Percentiles rank a stretch among this genome's conserved stretches.
Conservation (phyloP, 1,140 invertebrate genomes). For the Drosophila ohnishii region DNA sequence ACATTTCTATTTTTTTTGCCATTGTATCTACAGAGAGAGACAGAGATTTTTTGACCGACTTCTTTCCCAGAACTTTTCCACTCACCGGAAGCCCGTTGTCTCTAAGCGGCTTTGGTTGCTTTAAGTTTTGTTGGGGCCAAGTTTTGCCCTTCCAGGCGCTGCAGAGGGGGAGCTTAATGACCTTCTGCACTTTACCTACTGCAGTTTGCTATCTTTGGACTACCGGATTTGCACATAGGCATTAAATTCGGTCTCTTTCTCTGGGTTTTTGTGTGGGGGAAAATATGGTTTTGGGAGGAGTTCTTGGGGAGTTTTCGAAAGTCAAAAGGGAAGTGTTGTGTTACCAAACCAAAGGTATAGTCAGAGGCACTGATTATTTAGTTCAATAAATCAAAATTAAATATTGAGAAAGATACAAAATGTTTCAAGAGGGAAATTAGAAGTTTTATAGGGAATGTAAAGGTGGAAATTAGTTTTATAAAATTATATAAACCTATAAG, state of each 20-base stretch:
- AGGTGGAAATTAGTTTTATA: background rate
- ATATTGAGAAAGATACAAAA: background rate
- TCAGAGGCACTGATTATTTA: background rate
- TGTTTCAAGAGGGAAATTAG: rapidly evolving
- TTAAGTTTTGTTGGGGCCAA: constrained; percentile 39
- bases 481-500: background rate
- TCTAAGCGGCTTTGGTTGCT: constrained; percentile 69
- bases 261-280: background rate
- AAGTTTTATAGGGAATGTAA: background rate
- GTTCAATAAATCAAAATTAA: constrained; percentile 2
- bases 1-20: constrained; percentile 64
- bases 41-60: constrained; percentile 3
- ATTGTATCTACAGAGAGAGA: constrained; percentile 31
- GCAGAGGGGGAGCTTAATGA: constrained; percentile 41
- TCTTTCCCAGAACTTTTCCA: constrained; percentile 4
- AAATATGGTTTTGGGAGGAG: background rate
- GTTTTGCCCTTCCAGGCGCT: constrained; percentile 17
- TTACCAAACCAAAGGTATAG: background rate
- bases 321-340: background rate
- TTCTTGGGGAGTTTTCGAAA: too few relatives aligned
- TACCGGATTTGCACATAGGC: constrained; percentile 34
- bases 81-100: constrained; percentile 42
- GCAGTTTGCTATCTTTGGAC: constrained; percentile 29
- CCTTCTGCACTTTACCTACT: constrained; percentile 37
- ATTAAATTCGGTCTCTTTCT: constrained; percentile 32